phyloP scores from a whole-genome alignment of 1,140 invertebrate genomes.

The Magallana gigas region DNA sequence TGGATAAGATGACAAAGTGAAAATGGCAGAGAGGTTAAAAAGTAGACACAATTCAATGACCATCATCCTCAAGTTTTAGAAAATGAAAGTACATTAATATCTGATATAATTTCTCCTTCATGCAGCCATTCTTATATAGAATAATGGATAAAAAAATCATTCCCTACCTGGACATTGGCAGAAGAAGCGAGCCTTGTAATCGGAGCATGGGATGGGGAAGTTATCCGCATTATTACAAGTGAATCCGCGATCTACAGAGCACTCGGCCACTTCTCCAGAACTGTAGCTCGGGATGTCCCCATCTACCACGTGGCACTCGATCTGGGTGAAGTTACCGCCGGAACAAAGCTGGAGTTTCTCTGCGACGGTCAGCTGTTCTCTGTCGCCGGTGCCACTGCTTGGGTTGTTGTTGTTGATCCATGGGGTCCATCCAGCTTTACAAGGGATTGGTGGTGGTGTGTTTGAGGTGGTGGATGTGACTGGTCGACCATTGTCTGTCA shows the following conservation, averaged over 20 bases:
- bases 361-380: slow-evolving; percentile 51
- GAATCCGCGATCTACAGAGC: slow-evolving; percentile 57
- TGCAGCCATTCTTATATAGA: too few species aligned
- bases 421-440: slow-evolving; percentile 49
- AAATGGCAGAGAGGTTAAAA: too few species aligned
- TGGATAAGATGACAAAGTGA: too few species aligned
- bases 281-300: slow-evolving; percentile 51
- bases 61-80: too few species aligned
- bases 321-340: slow-evolving; percentile 63
- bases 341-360: slow-evolving; percentile 53
- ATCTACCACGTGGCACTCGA: slow-evolving; percentile 67
- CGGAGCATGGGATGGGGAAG: slow-evolving; percentile 68
- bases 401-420: slow-evolving; percentile 63
- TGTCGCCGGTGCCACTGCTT: slow-evolving; percentile 44
- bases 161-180: slow-evolving; percentile 74
- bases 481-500: neutral
- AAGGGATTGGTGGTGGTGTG: neutral
- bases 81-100: too few species aligned
- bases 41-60: too few species aligned
- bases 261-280: slow-evolving; percentile 54
- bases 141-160: too few species aligned
- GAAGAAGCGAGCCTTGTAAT: slow-evolving; percentile 77
- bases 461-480: slow-evolving; percentile 52
- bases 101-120: too few species aligned
- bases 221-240: slow-evolving; percentile 61